Evolutionary conservation across 2,888 invertebrate species (phyloP).

Genomic region (Galerucella calmariensis): DNA sequence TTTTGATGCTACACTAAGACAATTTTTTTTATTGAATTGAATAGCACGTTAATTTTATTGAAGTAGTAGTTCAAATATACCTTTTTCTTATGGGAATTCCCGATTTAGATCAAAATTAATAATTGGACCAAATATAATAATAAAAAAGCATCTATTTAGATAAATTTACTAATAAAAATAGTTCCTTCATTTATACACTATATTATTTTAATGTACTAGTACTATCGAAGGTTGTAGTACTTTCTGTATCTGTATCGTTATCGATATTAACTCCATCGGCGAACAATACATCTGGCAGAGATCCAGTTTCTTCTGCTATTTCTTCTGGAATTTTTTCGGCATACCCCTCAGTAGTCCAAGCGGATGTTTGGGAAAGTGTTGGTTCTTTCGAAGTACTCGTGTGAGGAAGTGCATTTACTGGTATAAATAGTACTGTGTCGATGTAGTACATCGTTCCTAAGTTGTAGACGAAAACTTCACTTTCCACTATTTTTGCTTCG

Average conservation of each 20-base stretch:
- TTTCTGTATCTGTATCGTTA: constrained; percentile 44
- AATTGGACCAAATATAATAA: background rate
- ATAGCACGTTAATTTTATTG: too few species aligned
- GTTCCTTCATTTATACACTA: background rate
- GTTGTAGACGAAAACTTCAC: constrained; percentile 74
- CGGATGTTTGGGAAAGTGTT: constrained; percentile 37
- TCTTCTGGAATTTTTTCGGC: constrained; percentile 62
- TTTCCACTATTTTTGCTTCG: constrained; percentile 70
- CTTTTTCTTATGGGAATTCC: background rate
- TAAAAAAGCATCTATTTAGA: constrained; percentile 2
- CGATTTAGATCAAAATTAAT: background rate
- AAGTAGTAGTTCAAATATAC: too few species aligned
- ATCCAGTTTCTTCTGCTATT: constrained; percentile 58
- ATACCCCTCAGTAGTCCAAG: constrained; percentile 51
- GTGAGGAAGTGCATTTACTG: constrained; percentile 52
- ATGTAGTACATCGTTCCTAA: constrained; percentile 74
- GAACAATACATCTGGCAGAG: constrained; percentile 61
- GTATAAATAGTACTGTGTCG: constrained; percentile 69
- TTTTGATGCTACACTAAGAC: constrained; percentile 21
- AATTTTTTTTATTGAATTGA: constrained; percentile 14
- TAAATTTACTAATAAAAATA: background rate
- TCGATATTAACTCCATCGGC: constrained; percentile 56
- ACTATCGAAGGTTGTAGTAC: constrained; percentile 24
- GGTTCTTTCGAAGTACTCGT: constrained; percentile 47
- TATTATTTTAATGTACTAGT: constrained; percentile 45